Conservation (phyloP, 2,888 invertebrate species). For the Seladonia tumulorum region DNA sequence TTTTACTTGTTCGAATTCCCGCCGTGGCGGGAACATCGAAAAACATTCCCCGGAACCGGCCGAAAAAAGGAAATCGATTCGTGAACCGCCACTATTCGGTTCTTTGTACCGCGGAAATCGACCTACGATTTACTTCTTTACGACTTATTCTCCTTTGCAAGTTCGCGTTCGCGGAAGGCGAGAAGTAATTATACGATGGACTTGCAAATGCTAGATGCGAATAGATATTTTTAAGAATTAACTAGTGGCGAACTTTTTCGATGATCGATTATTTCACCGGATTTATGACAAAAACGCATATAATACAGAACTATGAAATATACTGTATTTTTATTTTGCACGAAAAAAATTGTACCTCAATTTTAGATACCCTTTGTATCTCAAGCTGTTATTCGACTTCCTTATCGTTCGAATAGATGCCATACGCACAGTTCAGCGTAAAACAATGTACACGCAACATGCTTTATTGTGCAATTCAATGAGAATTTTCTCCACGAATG, state of each 20-base stretch:
- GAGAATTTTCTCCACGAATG: too few relatives aligned
- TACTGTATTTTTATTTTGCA: not conserved
- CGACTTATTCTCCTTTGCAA: too few relatives aligned
- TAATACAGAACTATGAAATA: too few relatives aligned
- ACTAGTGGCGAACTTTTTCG: not conserved
- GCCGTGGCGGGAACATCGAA: not conserved
- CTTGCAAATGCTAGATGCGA: not conserved
- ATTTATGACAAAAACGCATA: too few relatives aligned
- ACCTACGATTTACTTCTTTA: not conserved
- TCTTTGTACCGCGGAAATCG: not conserved
- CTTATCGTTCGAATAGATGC: too few relatives aligned
- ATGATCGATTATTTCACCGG: not conserved
- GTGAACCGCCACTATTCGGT: not conserved
- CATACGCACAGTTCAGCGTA: too few relatives aligned
- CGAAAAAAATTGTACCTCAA: too few relatives aligned
- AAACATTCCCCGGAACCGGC: not conserved
- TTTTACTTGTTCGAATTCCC: constrained; percentile 17
- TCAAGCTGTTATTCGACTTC: too few relatives aligned
- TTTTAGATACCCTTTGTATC: too few relatives aligned
- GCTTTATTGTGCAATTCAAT: too few relatives aligned
- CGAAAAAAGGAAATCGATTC: not conserved
- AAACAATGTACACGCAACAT: too few relatives aligned
- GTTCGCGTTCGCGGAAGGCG: not conserved
- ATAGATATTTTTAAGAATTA: not conserved
- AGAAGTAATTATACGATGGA: not conserved